Conservation (phyloP, 2,113 vertebrate species). For the Edolisoma coerulescens region DNA sequence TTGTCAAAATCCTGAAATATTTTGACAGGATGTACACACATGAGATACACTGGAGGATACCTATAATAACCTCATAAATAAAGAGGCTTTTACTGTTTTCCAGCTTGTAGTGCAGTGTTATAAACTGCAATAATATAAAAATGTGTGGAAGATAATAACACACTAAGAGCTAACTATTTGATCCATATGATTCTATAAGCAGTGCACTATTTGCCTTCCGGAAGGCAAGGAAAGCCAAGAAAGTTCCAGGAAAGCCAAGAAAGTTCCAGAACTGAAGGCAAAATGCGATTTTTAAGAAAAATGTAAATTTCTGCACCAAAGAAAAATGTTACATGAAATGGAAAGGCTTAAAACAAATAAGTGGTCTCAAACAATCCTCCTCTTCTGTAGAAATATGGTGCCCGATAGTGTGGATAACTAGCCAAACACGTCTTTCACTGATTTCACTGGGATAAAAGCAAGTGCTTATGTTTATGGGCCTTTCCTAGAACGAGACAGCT, state of each 20-base stretch:
- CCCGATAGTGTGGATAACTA: background rate
- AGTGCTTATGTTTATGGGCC: background rate
- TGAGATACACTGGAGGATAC: slow-evolving; percentile 26
- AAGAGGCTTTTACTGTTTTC: slow-evolving; percentile 47
- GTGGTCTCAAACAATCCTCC: background rate
- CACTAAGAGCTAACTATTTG: background rate
- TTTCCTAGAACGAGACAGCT: background rate
- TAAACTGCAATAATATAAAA: slow-evolving; percentile 23
- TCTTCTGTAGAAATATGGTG: background rate
- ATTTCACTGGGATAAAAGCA: background rate
- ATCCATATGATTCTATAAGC: background rate
- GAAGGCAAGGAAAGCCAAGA: background rate
- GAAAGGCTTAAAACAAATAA: background rate
- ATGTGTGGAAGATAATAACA: background rate
- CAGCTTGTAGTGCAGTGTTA: background rate
- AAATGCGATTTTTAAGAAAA: background rate
- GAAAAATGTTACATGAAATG: background rate
- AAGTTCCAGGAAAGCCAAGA: background rate
- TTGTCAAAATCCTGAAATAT: slow-evolving; percentile 45
- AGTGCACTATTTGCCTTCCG: background rate
- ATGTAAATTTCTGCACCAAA: background rate
- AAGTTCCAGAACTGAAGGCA: background rate
- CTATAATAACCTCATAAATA: slow-evolving; percentile 55
- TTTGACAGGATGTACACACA: slow-evolving; percentile 49
- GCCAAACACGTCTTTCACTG: background rate